Conservation (phyloP, 2,888 invertebrate genomes). For the Balanococcus diminutus region DNA sequence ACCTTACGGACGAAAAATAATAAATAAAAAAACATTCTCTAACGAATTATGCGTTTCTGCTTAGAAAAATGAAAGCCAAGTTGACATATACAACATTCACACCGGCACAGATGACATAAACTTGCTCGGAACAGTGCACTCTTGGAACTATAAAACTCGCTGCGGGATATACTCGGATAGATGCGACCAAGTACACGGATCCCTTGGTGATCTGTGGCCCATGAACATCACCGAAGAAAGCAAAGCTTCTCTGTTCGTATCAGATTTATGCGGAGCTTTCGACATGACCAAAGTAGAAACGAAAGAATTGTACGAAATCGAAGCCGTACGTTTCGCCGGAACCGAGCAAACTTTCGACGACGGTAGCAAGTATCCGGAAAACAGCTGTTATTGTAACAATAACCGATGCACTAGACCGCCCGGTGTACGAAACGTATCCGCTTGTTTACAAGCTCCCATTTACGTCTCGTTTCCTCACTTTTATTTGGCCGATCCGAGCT, state of each 20-base stretch:
- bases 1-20: background rate
- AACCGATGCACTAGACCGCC: conserved; percentile 58
- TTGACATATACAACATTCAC: conserved; percentile 76
- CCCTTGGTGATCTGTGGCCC: conserved; percentile 82
- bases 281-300: background rate
- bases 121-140: conserved; percentile 71
- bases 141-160: conserved; percentile 71
- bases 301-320: conserved; percentile 62
- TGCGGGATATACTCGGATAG: conserved; percentile 67
- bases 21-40: background rate
- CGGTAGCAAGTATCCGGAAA: conserved; percentile 66
- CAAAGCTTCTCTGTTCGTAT: conserved; percentile 71
- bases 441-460: conserved; percentile 61
- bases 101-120: conserved; percentile 73
- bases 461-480: conserved; percentile 64
- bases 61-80: conserved; percentile 75
- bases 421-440: conserved; percentile 60
- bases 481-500: conserved; percentile 61
- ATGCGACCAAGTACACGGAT: conserved; percentile 75
- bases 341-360: conserved; percentile 76
- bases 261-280: conserved; percentile 72
- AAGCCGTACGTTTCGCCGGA: conserved; percentile 67
- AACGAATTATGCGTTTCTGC: background rate
- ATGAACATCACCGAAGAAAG: conserved; percentile 67
- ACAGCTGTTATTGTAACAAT: conserved; percentile 71